These are phyloP conservation scores for Arrhopalites spinosus DNA, from an alignment of 2,888 invertebrate species.

Conservation along the genomic window DNA sequence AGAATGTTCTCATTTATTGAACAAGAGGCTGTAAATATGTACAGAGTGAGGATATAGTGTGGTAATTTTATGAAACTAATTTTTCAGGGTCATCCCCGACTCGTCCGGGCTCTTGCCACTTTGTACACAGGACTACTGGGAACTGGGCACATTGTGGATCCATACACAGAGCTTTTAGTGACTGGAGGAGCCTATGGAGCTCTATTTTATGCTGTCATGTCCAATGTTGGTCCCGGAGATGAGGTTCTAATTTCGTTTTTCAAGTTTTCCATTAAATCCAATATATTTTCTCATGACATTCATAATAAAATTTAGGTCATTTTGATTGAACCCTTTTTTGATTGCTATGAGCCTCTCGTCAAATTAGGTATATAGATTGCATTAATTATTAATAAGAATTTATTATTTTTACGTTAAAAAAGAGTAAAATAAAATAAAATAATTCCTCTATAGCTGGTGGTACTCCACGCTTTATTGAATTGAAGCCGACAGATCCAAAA, in stretches of 20 bases:
- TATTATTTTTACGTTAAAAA: too few species aligned
- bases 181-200: constrained; percentile 92
- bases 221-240: constrained; percentile 51
- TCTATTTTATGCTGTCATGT: constrained; percentile 81
- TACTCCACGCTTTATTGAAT: constrained; percentile 80
- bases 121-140: constrained; percentile 80
- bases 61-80: background rate
- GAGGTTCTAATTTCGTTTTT: constrained; percentile 42
- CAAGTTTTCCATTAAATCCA: background rate
- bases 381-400: too few species aligned
- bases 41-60: too few species aligned
- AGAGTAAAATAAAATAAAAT: too few species aligned
- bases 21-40: background rate
- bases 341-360: constrained; percentile 69
- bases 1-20: too few species aligned
- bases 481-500: constrained; percentile 65
- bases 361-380: too few species aligned
- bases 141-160: constrained; percentile 75
- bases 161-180: constrained; percentile 83
- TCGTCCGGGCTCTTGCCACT: constrained; percentile 81
- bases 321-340: constrained; percentile 53
- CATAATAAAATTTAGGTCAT: constrained; percentile 44
- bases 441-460: too few species aligned
- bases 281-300: too few species aligned
- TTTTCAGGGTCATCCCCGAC: constrained; percentile 82